Conservation (phyloP, 2,113 vertebrate species). For the Hemicordylus capensis region DNA sequence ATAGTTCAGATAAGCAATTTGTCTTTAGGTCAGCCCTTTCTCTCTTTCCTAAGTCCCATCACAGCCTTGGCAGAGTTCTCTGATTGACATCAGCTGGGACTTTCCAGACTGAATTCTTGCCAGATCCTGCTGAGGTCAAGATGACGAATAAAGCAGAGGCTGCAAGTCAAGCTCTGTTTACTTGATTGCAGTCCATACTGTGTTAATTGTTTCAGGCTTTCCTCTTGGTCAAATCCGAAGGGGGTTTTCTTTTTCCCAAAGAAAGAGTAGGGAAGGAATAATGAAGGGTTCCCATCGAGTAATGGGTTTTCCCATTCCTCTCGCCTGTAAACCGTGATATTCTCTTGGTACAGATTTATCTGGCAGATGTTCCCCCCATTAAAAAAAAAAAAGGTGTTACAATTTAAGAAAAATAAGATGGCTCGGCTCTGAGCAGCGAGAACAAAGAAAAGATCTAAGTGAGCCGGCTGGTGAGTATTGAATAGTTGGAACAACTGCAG, state of each 20-base stretch:
- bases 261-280: not conserved
- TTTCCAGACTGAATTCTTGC: not conserved
- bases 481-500: not conserved
- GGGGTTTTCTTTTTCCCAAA: no score
- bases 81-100: not conserved
- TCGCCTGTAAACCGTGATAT: not conserved
- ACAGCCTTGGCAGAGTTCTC: not conserved
- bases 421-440: not conserved
- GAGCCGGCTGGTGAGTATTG: not conserved
- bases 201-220: not conserved
- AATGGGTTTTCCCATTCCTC: not conserved
- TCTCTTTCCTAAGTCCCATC: not conserved
- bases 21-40: not conserved
- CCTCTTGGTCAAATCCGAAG: no score
- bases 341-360: not conserved
- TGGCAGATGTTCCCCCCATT: not conserved
- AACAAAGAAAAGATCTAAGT: not conserved
- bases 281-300: not conserved
- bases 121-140: not conserved
- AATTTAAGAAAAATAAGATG: not conserved
- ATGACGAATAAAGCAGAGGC: not conserved
- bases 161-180: no score
- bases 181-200: no score
- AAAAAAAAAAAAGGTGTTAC: not conserved
- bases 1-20: no score